Evolutionary conservation across 2,888 invertebrate genomes (phyloP).

Genomic region (Incurvaria masculella): DNA sequence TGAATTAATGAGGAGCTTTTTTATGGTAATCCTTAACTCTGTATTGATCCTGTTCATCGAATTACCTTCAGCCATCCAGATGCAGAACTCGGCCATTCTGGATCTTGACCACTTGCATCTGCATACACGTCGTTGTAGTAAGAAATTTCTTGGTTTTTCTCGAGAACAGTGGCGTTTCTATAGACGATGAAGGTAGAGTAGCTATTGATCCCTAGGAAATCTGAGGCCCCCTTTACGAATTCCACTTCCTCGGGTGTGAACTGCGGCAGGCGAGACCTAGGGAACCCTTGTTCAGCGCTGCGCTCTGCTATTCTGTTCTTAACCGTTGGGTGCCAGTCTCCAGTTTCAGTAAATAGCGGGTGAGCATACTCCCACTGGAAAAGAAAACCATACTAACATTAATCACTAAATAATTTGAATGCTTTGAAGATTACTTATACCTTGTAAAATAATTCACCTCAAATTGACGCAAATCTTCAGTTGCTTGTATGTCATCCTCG

Average conservation of each 20-base stretch:
- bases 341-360: slow-evolving; percentile 17
- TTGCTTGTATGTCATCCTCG: slow-evolving; percentile 45
- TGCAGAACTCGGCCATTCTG: slow-evolving; percentile 17
- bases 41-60: too few species aligned
- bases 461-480: slow-evolving; percentile 50
- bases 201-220: slow-evolving; percentile 19
- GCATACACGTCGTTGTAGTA: slow-evolving; percentile 17
- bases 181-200: slow-evolving; percentile 20
- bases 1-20: too few species aligned
- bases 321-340: slow-evolving; percentile 18
- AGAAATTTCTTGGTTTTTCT: slow-evolving; percentile 15
- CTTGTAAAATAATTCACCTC: slow-evolving; percentile 49
- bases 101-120: slow-evolving; percentile 15
- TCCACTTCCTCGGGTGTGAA: slow-evolving; percentile 19
- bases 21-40: too few species aligned
- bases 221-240: slow-evolving; percentile 18
- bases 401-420: too few species aligned
- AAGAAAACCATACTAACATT: too few species aligned
- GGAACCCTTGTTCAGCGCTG: slow-evolving; percentile 17
- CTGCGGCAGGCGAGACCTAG: slow-evolving; percentile 17
- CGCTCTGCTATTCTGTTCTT: slow-evolving; percentile 16
- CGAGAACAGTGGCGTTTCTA: slow-evolving; percentile 18
- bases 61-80: slow-evolving; percentile 16
- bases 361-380: slow-evolving; percentile 3
- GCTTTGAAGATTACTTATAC: too few species aligned